phyloP scores from a whole-genome alignment of 2,113 vertebrate species.

The Ifrita kowaldi region DNA sequence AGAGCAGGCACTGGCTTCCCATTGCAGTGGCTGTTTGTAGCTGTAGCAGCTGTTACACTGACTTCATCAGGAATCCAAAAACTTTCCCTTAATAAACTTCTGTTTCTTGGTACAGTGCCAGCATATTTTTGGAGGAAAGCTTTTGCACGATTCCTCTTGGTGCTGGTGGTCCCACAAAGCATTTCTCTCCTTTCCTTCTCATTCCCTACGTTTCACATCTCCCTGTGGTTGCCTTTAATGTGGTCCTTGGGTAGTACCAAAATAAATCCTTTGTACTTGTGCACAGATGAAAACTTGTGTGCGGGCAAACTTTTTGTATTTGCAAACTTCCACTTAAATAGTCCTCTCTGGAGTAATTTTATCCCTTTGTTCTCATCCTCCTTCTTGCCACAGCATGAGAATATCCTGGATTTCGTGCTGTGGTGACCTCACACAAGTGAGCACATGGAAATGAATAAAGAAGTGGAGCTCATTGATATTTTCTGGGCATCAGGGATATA shows the following conservation, averaged over 20 bases:
- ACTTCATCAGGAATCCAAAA: not conserved
- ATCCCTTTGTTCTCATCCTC: not conserved
- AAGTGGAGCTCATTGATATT: not conserved
- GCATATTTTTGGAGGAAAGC: constrained; percentile 25
- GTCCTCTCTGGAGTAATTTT: not conserved
- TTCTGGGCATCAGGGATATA: not conserved
- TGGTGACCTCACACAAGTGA: not conserved
- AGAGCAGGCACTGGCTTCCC: not conserved
- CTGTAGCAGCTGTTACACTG: not conserved
- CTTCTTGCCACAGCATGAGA: not conserved
- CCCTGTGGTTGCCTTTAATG: not conserved
- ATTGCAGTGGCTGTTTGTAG: not conserved
- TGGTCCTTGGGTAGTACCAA: not conserved
- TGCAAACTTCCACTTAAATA: not conserved
- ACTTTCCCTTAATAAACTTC: constrained; percentile 27
- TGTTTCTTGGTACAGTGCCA: not conserved
- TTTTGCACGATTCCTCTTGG: not conserved
- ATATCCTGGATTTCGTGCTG: not conserved
- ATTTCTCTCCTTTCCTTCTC: not conserved
- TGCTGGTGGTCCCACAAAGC: not conserved
- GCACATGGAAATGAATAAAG: not conserved
- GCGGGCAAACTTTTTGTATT: not conserved
- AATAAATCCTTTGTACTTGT: constrained; percentile 27
- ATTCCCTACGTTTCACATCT: not conserved
- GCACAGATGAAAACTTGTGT: not conserved